Evolutionary conservation across 37 sponge, comb jelly and placozoan species (phyloP).

Genomic region (Hexactinellida sp.): DNA sequence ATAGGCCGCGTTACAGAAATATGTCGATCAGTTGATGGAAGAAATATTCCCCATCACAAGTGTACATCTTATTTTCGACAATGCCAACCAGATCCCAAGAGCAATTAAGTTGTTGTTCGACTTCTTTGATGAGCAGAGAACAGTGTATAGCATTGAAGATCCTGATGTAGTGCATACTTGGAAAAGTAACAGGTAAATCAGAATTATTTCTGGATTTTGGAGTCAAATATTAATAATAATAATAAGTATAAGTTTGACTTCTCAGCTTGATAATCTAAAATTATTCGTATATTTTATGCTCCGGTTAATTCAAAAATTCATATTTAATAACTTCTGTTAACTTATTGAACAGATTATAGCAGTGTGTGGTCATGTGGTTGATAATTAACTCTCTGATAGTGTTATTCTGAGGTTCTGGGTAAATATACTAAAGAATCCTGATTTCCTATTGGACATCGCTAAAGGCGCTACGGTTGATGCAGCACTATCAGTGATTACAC

Average conservation of each 20-base stretch:
- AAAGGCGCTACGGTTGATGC: slow-evolving; percentile 83
- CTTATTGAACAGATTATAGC: too few relatives aligned
- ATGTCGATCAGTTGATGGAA: slow-evolving; percentile 72
- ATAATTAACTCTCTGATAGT: slow-evolving; percentile 19
- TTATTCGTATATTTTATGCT: too few relatives aligned
- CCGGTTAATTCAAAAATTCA: too few relatives aligned
- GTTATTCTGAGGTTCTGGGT: slow-evolving; percentile 85
- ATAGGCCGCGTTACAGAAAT: slow-evolving; percentile 70
- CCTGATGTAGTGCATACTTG: slow-evolving; percentile 80
- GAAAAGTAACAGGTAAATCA: slow-evolving; percentile 87
- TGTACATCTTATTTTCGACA: slow-evolving; percentile 30
- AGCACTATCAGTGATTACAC: slow-evolving; percentile 75
- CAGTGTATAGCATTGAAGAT: slow-evolving; percentile 51
- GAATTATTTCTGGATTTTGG: neutral
- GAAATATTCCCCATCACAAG: slow-evolving; percentile 57
- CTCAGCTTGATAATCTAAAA: too few relatives aligned
- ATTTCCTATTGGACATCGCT: slow-evolving; percentile 83
- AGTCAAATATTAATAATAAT: too few relatives aligned
- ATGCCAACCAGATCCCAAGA: slow-evolving; percentile 41
- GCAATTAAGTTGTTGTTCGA: slow-evolving; percentile 88
- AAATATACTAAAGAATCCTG: slow-evolving; percentile 89
- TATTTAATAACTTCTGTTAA: too few relatives aligned
- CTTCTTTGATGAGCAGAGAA: slow-evolving; percentile 73
- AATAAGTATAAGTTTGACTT: too few relatives aligned
- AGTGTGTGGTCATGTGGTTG: too few relatives aligned